These are phyloP conservation scores for Paramormyrops hopkinsi DNA, from an alignment of 2,797 vertebrate species.

Conservation along the genomic window DNA sequence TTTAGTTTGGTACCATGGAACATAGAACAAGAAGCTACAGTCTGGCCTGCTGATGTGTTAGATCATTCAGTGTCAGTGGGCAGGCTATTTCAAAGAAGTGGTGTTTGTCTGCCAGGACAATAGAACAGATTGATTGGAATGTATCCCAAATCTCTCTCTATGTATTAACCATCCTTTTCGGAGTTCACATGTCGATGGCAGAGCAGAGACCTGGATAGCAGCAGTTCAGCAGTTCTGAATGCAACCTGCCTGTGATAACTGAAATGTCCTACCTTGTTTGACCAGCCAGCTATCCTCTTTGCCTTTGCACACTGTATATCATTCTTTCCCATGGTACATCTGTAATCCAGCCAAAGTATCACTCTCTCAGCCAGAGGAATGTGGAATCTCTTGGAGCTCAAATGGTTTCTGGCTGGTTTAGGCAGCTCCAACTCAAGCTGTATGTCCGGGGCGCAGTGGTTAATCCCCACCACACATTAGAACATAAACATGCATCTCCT, in stretches of 20 bases:
- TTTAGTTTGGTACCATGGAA: background rate
- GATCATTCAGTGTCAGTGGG: background rate
- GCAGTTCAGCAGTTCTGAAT: background rate
- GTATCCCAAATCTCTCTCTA: background rate
- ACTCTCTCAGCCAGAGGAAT: background rate
- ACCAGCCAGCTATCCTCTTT: background rate
- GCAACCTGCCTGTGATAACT: background rate
- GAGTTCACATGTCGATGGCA: background rate
- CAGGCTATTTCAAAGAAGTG: background rate
- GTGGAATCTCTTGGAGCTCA: background rate
- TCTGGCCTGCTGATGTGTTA: background rate
- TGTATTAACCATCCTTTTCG: background rate
- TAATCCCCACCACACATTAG: background rate
- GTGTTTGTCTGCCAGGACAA: background rate
- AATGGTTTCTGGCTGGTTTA: background rate
- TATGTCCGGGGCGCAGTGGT: background rate
- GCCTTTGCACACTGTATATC: background rate
- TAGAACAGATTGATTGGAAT: background rate
- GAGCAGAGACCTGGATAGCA: background rate
- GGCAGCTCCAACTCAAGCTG: background rate
- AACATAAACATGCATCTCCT: background rate
- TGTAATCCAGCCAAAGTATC: background rate
- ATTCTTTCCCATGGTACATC: background rate
- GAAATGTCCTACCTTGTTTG: background rate
- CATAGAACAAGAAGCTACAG: background rate